Evolutionary conservation across 2,888 invertebrate genomes (phyloP).

Genomic region (Lomographa bimaculata): DNA sequence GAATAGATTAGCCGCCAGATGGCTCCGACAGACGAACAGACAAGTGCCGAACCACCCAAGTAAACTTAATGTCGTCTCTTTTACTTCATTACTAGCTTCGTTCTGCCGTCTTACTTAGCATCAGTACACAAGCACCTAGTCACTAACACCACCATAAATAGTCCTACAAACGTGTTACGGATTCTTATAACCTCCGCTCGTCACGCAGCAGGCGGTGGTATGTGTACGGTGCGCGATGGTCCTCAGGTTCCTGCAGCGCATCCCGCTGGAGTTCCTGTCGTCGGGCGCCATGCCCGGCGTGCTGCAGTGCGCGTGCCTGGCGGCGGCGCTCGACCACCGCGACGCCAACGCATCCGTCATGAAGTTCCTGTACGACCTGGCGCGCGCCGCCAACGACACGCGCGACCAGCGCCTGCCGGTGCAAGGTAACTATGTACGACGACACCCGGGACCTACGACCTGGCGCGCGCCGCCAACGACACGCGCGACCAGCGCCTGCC

Average conservation of each 20-base stretch:
- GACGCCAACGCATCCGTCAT: slow-evolving; percentile 98
- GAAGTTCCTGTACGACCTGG: slow-evolving; percentile 96
- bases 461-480: slow-evolving; percentile 86
- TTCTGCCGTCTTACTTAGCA: too few species aligned
- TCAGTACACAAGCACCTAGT: too few species aligned
- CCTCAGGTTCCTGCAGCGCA: slow-evolving; percentile 93
- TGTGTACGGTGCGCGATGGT: too few species aligned
- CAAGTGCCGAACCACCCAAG: too few species aligned
- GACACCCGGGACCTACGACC: slow-evolving; percentile 97
- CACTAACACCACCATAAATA: too few species aligned
- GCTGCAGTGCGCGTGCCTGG: slow-evolving; percentile 92
- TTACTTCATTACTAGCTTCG: too few species aligned
- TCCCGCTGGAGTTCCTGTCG: slow-evolving; percentile 92
- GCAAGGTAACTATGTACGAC: slow-evolving; percentile 76
- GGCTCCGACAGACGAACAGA: too few species aligned
- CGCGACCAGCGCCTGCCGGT: slow-evolving; percentile 36
- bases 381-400: slow-evolving; percentile 83
- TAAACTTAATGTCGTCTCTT: too few species aligned
- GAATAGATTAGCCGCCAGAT: too few species aligned
- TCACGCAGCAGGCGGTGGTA: too few species aligned
- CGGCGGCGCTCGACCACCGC: slow-evolving; percentile 94
- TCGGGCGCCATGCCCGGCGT: slow-evolving; percentile 89
- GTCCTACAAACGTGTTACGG: too few species aligned
- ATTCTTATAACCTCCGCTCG: too few species aligned
- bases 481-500: slow-evolving; percentile 29